A percentile compares a stretch with the other conserved stretches of the same genome.
These are phyloP conservation scores for Cantharis lateralis DNA, from an alignment of 2,888 invertebrate genomes.

Conservation along the genomic window DNA sequence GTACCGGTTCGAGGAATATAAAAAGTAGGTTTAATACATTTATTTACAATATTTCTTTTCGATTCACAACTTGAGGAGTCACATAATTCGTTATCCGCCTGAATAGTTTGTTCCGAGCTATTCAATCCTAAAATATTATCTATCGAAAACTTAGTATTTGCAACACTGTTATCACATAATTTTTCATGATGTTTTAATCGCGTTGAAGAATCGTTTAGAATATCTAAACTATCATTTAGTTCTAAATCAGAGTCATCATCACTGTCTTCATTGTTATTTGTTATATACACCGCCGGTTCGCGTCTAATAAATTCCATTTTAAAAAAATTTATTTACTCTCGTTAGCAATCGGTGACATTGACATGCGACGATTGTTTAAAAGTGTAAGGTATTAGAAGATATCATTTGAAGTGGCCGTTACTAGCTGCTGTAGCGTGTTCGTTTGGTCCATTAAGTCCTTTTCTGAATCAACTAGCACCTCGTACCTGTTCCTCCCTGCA, in stretches of 20 bases:
- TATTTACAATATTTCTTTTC: constrained; percentile 19
- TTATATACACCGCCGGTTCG: constrained; percentile 29
- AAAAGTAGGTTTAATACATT: constrained; percentile 51
- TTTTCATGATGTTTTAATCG: constrained; percentile 36
- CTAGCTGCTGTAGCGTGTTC: constrained; percentile 42
- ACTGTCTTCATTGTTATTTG: constrained; percentile 23
- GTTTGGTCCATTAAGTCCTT: constrained; percentile 50
- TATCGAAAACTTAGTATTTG: constrained; percentile 51
- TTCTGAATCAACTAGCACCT: constrained; percentile 52
- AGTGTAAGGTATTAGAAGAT: constrained; percentile 38
- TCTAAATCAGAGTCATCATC: constrained; percentile 38
- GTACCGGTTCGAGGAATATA: constrained; percentile 9
- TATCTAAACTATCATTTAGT: constrained; percentile 46
- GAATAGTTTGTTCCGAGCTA: constrained; percentile 29
- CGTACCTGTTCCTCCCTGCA: constrained; percentile 37
- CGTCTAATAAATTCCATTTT: constrained; percentile 22
- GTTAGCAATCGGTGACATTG: neutral
- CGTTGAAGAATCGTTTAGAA: constrained; percentile 39
- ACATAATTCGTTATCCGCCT: constrained; percentile 15
- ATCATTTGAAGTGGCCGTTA: constrained; percentile 37
- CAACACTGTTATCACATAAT: constrained; percentile 38
- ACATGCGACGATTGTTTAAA: constrained; percentile 9
- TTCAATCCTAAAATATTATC: constrained; percentile 52
- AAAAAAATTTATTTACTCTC: neutral
- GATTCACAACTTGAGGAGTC: constrained; percentile 10